A percentile compares a stretch with the other conserved stretches of the same genome.
phyloP scores from a whole-genome alignment of 2,113 vertebrate genomes.

The Pipra filicauda region DNA sequence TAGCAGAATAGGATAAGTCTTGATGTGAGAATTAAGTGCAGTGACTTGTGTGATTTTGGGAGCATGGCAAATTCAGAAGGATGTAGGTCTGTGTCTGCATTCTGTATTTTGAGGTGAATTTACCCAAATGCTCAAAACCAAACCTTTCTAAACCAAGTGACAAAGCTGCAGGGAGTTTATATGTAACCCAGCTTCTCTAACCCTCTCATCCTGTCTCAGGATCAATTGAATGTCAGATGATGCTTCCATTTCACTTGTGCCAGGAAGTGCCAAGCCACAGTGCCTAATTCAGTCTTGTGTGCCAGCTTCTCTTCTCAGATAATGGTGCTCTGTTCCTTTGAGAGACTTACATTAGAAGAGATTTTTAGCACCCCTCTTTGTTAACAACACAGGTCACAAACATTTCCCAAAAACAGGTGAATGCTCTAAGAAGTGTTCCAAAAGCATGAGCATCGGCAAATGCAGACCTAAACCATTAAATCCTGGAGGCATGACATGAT shows the following conservation, averaged over 20 bases:
- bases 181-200: not conserved
- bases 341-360: not conserved
- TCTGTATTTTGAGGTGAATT: not conserved
- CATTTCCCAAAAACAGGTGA: not conserved
- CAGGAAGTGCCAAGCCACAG: not conserved
- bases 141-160: not conserved
- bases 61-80: not conserved
- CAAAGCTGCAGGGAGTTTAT: not conserved
- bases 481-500: not conserved
- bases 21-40: not conserved
- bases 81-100: not conserved
- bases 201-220: not conserved
- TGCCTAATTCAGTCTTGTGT: not conserved
- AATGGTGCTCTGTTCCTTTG: not conserved
- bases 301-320: not conserved
- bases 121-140: not conserved
- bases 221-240: not conserved
- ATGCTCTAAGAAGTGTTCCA: not conserved
- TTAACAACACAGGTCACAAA: not conserved
- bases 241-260: not conserved
- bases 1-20: not conserved
- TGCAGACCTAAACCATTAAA: not conserved
- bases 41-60: not conserved
- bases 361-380: not conserved
- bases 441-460: not conserved